Evolutionary conservation across 2,113 vertebrate genomes (phyloP), one percentile per base, ranked within the genome.

Genomic region (Macrotus californicus): DNA sequence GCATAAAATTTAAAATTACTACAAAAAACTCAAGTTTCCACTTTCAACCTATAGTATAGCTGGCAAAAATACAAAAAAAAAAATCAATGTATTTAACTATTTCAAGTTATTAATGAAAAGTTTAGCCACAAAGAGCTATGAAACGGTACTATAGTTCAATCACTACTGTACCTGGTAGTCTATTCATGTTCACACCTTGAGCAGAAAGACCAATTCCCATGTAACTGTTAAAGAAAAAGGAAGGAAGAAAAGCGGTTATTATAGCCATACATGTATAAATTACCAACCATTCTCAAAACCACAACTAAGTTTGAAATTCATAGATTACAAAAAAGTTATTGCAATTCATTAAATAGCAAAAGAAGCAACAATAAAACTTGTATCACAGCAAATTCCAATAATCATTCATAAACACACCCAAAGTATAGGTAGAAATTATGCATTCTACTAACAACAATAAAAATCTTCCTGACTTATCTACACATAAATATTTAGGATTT

Each of bases 161-260:
- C 75, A 84, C 34, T 96, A 96, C 96, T 97, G 16, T 99, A 99
- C 99, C 99, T 97, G 99, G 99, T 95, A 99, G 98, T 98, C 99
- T 99, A 98, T 99, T 99, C 99, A 99, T 99, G 98, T 99, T 99
- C 96, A 99, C 99, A 96, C 99, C 99, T 98, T 99, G 99, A 98
- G 99, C 99, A 5, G 99, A 99, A 90, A 99, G 99, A 89, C 99
- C 99, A 94, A 99, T 99, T 97, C 99, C 99, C 99, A 99, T 99
- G 98, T 99, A 99, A 98, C 99, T 99, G 99, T 95, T 97, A 97
- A 96, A 66, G 97, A 95, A 13, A 89, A 79, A 59, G 24, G 56
- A 59, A 84, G 31, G 48, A 98, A 96, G 22, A 93, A 91, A 97
- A 93, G 21, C 84, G 75, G 94, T 76, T 84, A 97, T 91, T 91